These are phyloP conservation scores for Diceros bicornis DNA, from an alignment of 2,797 vertebrate species.

Conservation along the genomic window DNA sequence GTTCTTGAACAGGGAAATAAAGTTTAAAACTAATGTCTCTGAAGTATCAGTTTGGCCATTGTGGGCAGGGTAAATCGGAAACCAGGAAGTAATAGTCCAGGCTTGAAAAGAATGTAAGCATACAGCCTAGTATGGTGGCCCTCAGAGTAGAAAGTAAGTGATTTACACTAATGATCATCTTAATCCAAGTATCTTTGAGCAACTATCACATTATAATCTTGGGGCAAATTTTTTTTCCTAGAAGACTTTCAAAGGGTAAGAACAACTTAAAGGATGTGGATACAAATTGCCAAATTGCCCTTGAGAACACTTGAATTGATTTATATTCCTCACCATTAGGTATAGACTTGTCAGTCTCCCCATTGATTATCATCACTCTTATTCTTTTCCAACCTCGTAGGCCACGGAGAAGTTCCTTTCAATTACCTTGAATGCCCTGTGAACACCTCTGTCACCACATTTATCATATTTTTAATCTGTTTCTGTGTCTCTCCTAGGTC, in stretches of 20 bases:
- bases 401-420: not conserved
- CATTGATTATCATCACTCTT: not conserved
- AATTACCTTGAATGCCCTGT: not conserved
- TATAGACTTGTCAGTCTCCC: not conserved
- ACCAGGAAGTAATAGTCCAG: not conserved
- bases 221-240: not conserved
- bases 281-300: not conserved
- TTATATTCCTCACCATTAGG: not conserved
- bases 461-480: not conserved
- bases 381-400: not conserved
- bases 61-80: not conserved
- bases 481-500: not conserved
- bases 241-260: not conserved
- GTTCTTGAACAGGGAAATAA: not conserved
- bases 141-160: not conserved
- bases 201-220: not conserved
- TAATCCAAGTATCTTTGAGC: not conserved
- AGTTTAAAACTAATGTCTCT: not conserved
- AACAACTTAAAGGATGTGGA: not conserved
- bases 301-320: not conserved
- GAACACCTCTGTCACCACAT: not conserved
- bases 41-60: not conserved
- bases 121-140: not conserved
- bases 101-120: not conserved
- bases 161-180: not conserved